Percentiles rank a stretch among this genome's conserved stretches.
These are phyloP conservation scores for Oryzaephilus surinamensis DNA, from an alignment of 1,140 invertebrate genomes.

Conservation along the genomic window DNA sequence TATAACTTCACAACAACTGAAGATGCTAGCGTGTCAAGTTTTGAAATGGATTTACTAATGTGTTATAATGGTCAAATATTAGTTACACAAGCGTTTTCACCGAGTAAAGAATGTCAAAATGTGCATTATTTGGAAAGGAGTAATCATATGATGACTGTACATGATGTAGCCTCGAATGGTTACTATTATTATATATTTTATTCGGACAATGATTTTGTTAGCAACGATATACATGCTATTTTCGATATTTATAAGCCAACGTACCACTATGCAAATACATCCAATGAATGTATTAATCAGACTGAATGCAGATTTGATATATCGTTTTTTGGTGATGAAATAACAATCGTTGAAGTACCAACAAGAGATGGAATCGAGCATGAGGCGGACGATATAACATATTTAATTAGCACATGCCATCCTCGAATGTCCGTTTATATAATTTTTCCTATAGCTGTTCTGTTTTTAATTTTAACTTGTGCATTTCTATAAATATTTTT, in stretches of 20 bases:
- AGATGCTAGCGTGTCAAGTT: slow-evolving; percentile 60
- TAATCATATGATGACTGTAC: slow-evolving; percentile 50
- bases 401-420: slow-evolving; percentile 61
- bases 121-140: slow-evolving; percentile 54
- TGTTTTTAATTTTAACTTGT: slow-evolving; percentile 63
- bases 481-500: slow-evolving; percentile 61
- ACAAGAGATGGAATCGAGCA: slow-evolving; percentile 66
- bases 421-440: slow-evolving; percentile 66
- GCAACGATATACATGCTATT: slow-evolving; percentile 67
- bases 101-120: slow-evolving; percentile 52
- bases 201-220: slow-evolving; percentile 67
- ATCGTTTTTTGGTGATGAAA: slow-evolving; percentile 56
- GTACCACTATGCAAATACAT: slow-evolving; percentile 63
- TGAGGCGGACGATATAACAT: slow-evolving; percentile 56
- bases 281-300: slow-evolving; percentile 58
- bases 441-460: slow-evolving; percentile 62
- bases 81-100: slow-evolving; percentile 54
- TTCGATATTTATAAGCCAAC: slow-evolving; percentile 77
- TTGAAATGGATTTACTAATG: slow-evolving; percentile 59
- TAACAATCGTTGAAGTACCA: slow-evolving; percentile 70
- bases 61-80: slow-evolving; percentile 66
- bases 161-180: slow-evolving; percentile 58
- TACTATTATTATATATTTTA: slow-evolving; percentile 85
- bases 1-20: slow-evolving; percentile 43
- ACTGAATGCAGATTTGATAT: slow-evolving; percentile 64